A percentile compares a stretch with the other conserved stretches of the same genome.
Evolutionary conservation across 2,113 vertebrate genomes (phyloP).

Genomic region (Rhadina sibilatrix): DNA sequence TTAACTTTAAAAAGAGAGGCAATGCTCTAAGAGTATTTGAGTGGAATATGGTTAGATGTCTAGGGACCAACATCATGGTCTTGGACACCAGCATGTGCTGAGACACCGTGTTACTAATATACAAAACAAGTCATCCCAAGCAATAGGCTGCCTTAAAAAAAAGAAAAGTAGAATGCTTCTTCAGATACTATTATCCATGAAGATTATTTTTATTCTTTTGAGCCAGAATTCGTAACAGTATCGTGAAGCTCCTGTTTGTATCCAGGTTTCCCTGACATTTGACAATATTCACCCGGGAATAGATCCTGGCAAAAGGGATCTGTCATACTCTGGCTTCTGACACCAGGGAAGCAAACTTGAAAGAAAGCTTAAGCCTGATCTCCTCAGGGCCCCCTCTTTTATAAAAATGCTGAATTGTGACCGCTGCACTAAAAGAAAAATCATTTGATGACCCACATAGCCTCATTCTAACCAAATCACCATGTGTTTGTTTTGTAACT

Average conservation of each 20-base stretch:
- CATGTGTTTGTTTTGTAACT: not conserved
- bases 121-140: not conserved
- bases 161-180: not conserved
- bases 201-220: not conserved
- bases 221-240: not conserved
- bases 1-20: not conserved
- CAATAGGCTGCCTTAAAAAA: not conserved
- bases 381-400: not conserved
- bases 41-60: not conserved
- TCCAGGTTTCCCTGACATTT: not conserved
- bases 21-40: not conserved
- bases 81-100: not conserved
- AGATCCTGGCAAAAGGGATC: not conserved
- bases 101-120: not conserved
- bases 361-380: slow-evolving; percentile 17
- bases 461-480: not conserved
- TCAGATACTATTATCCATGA: not conserved
- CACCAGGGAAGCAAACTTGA: not conserved
- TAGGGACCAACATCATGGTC: not conserved
- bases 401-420: slow-evolving; percentile 4
- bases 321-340: not conserved
- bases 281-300: not conserved
- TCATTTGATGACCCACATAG: not conserved
- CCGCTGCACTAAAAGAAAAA: not conserved
- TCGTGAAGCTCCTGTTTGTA: not conserved